Base-by-base conservation (phyloP, 2,113 vertebrate genomes). In the Chrysemys picta region DNA sequence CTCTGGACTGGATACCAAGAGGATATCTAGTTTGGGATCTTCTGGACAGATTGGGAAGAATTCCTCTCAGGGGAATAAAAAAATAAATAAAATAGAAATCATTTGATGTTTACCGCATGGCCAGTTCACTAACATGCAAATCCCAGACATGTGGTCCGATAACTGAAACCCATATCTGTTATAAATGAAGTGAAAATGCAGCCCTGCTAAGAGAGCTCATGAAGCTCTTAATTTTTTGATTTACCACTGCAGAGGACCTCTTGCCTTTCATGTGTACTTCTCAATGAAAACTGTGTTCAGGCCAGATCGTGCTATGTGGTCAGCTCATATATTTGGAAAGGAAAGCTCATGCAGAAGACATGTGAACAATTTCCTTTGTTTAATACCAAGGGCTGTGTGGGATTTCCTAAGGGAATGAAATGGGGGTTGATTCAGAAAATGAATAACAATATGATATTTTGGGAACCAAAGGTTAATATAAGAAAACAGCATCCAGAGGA, bases 351-450 rank as follows among this genome's bases (percentile, higher is more conserved):
- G 31, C 0, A 2, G 79, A 97, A 93, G 75, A 78, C 72, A 57
- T 93, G 93, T 80, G 89, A 95, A 93, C 90, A 96, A 96, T 97
- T 96, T 96, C 94, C 94, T 97, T 95, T 96, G 79, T 93, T 95
- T 95, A 96, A 96, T 95, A 87, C 75, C 59, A n/a, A 79, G 27
- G n/a, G 31, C 25, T 89, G 29, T 50, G 80, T 80, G 50, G 50
- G 75, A 92, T 95, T 57, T 96, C 83, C 56, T 90, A 88, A 78
- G 80, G 93, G 94, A 95, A 91, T 76, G 22, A 47, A 52, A n/a
- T 88, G 87, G 81, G 7, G 57, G 82, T 96, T 92, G 85, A 91
- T 83, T 92, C 79, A 54, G 19, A 96, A 95, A 94, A 88, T 91
- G 81, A 96, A 96, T 92, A 91, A 95, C 96, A 94, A 84, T 10